Conservation (phyloP, 37 sponge, comb jelly and placozoan genomes). For the Crambe crambe region DNA sequence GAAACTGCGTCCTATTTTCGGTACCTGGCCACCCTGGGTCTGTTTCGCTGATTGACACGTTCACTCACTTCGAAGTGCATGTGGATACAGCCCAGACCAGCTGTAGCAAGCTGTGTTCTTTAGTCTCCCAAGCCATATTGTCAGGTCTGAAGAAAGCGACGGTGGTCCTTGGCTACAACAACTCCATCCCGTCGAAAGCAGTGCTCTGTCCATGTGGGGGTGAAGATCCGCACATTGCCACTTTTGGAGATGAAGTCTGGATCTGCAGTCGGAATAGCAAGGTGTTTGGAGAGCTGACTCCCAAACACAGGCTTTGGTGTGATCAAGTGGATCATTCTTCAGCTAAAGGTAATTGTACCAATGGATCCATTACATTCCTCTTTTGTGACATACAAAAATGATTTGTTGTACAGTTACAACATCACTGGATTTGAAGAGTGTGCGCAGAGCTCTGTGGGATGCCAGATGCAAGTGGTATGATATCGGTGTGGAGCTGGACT, state of each 20-base stretch:
- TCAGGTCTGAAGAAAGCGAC: too few species aligned
- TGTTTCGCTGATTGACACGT: conserved; percentile 3
- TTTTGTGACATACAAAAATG: too few species aligned
- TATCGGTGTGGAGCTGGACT: too few species aligned
- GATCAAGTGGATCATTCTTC: too few species aligned
- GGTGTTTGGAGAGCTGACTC: not conserved
- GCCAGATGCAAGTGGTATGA: too few species aligned
- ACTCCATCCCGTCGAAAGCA: not conserved
- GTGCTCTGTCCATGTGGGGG: not conserved
- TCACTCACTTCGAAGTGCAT: conserved; percentile 18
- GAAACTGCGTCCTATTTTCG: conserved; percentile 7
- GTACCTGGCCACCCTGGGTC: conserved; percentile 6
- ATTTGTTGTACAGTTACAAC: too few species aligned
- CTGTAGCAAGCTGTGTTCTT: too few species aligned
- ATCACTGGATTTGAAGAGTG: too few species aligned
- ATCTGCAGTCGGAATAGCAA: not conserved
- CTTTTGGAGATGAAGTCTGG: not conserved
- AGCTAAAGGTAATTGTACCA: too few species aligned
- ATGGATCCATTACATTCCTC: too few species aligned
- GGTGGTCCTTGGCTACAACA: not conserved
- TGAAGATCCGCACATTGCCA: not conserved
- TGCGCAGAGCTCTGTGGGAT: too few species aligned
- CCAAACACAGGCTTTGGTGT: conserved; percentile 1
- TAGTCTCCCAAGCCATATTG: too few species aligned
- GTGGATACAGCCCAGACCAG: not conserved